phyloP scores from a whole-genome alignment of 2,888 invertebrate genomes.

The Calliphora vomitoria region DNA sequence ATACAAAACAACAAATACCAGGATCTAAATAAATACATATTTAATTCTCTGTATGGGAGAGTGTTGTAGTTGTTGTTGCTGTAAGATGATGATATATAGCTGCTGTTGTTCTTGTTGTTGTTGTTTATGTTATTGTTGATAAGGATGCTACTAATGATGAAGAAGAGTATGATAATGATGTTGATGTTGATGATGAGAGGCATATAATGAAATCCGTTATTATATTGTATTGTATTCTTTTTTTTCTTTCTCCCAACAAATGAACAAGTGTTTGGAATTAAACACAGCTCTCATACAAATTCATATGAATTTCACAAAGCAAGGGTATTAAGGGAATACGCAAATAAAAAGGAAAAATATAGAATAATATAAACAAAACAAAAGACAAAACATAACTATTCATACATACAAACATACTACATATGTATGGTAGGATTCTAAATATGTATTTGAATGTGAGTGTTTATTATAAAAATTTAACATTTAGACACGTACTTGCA shows the following conservation, averaged over 20 bases:
- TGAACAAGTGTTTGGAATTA: slow-evolving; percentile 64
- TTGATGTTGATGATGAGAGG: slow-evolving; percentile 34
- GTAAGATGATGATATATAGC: neutral
- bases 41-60: too few relatives aligned
- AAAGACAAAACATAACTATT: slow-evolving; percentile 37
- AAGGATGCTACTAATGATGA: slow-evolving; percentile 44
- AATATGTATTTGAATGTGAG: neutral
- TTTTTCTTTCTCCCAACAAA: slow-evolving; percentile 40
- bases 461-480: slow-evolving; percentile 21
- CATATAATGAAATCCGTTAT: slow-evolving; percentile 64
- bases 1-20: neutral
- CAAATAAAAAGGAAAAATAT: neutral
- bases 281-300: neutral
- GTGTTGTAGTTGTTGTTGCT: neutral
- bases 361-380: slow-evolving; percentile 36
- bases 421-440: neutral
- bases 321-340: neutral
- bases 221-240: too few relatives aligned
- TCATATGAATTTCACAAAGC: neutral
- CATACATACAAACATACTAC: neutral
- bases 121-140: slow-evolving; percentile 9
- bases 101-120: neutral
- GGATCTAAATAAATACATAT: slow-evolving; percentile 4
- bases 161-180: slow-evolving; percentile 27
- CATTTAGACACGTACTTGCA: slow-evolving; percentile 63